These are phyloP conservation scores for Holothuria leucospilota DNA, from an alignment of 53 echinoderm and acorn worm genomes.

Conservation along the genomic window DNA sequence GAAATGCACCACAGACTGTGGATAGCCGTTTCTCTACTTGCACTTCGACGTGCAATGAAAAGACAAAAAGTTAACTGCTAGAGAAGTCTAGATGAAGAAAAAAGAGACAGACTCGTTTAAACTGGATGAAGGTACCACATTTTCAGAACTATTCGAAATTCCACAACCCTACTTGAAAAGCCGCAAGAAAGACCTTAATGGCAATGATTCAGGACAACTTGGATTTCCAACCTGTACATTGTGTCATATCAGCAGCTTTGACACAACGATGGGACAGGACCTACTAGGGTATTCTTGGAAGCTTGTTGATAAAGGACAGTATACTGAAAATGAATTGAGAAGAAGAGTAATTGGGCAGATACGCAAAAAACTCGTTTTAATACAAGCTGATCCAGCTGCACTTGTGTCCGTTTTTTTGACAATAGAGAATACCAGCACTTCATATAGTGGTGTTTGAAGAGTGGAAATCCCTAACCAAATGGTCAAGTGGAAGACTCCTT, in stretches of 20 bases:
- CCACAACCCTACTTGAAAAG: conserved; percentile 58
- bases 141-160: conserved; percentile 43
- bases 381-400: conserved; percentile 56
- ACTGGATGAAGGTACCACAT: conserved; percentile 61
- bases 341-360: conserved; percentile 23
- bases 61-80: conserved; percentile 30
- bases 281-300: conserved; percentile 47
- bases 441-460: conserved; percentile 9
- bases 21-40: conserved; percentile 18
- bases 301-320: conserved; percentile 29
- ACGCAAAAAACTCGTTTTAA: conserved; percentile 5
- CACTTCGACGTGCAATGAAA: conserved; percentile 47
- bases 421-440: conserved; percentile 39
- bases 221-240: conserved; percentile 62
- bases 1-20: conserved; percentile 34
- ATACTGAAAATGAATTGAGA: conserved; percentile 47
- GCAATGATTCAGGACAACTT: conserved; percentile 62
- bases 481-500: conserved; percentile 43
- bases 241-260: conserved; percentile 55
- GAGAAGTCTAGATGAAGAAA: background rate
- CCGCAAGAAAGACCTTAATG: conserved; percentile 53
- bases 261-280: conserved; percentile 56
- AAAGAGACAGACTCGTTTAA: background rate
- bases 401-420: conserved; percentile 57
- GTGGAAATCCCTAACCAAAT: conserved; percentile 21